Evolutionary conservation across 1,140 invertebrate genomes (phyloP).

Genomic region (Aphaenogaster rudis): DNA sequence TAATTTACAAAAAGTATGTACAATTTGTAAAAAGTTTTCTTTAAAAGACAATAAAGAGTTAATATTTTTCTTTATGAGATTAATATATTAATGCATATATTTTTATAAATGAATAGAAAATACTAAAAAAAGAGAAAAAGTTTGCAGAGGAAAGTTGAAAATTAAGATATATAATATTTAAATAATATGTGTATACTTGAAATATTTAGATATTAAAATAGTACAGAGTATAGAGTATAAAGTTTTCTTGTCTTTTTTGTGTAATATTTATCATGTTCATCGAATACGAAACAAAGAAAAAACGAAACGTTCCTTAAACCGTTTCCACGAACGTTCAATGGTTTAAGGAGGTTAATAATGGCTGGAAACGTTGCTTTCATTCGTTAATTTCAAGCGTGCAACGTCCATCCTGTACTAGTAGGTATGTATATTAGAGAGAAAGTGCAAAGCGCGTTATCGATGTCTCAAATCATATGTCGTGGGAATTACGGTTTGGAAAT

Average conservation of each 20-base stretch:
- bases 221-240: neutral
- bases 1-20: neutral
- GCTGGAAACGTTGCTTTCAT: constrained; percentile 35
- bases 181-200: neutral
- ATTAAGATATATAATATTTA: constrained; percentile 16
- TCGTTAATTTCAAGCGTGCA: constrained; percentile 25
- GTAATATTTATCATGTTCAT: neutral
- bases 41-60: neutral
- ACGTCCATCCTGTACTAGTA: neutral
- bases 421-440: constrained; percentile 50
- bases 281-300: constrained; percentile 11
- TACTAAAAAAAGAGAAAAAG: neutral
- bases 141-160: neutral
- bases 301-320: neutral
- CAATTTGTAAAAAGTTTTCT: neutral
- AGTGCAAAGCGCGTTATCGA: constrained; percentile 45
- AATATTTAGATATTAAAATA: constrained; percentile 1
- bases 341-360: constrained; percentile 41
- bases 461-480: constrained; percentile 32
- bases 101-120: neutral
- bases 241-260: neutral
- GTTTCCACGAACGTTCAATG: neutral
- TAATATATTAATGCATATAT: neutral
- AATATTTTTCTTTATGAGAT: constrained; percentile 3
- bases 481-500: constrained; percentile 25